These are phyloP conservation scores for Periphyllus acericola DNA, from an alignment of 2,888 invertebrate species.

Conservation along the genomic window DNA sequence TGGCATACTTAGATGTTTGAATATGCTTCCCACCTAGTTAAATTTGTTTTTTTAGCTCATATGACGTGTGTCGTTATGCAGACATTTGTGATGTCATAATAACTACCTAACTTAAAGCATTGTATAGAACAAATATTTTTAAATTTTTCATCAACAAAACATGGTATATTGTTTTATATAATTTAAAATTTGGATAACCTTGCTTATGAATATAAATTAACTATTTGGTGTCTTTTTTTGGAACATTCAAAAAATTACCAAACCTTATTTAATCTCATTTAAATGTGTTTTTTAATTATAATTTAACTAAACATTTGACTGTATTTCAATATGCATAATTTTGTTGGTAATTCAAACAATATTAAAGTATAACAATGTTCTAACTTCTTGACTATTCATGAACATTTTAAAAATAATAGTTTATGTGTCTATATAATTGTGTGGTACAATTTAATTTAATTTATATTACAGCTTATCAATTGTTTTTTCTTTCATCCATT, in stretches of 20 bases:
- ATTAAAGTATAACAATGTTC: not conserved
- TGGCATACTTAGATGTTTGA: not conserved
- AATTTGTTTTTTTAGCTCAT: not conserved
- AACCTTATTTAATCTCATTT: conserved; percentile 1
- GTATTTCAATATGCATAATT: not conserved
- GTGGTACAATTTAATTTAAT: not conserved
- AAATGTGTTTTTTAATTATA: conserved; percentile 10
- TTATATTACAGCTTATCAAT: not conserved
- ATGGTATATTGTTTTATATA: not conserved
- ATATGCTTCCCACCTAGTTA: not conserved
- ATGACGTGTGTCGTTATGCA: not conserved
- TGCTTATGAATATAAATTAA: conserved; percentile 31
- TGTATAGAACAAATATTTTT: conserved; percentile 7
- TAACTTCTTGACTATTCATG: not conserved
- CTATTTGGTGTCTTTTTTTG: not conserved
- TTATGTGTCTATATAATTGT: not conserved
- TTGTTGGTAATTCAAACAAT: not conserved
- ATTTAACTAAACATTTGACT: not conserved
- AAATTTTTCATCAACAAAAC: conserved; percentile 1
- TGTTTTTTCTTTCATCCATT: not conserved
- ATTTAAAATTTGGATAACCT: not conserved
- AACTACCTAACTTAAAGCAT: not conserved
- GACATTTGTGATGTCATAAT: not conserved
- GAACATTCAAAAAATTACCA: not conserved
- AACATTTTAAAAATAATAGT: not conserved